Conservation (phyloP, 2,888 invertebrate species). For the Nesidiocoris tenuis region DNA sequence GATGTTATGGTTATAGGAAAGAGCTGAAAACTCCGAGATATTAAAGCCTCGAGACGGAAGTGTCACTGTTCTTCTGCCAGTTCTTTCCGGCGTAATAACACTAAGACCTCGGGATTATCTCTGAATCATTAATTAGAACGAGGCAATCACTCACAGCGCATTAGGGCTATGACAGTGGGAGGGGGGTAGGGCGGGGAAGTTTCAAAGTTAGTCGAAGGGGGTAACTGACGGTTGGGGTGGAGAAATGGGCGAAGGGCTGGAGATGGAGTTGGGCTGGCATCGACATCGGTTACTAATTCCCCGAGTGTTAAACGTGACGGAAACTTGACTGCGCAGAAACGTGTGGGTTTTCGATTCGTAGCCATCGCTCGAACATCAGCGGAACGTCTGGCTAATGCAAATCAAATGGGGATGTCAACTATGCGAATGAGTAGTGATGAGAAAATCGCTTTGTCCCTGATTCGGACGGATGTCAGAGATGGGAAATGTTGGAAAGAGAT, state of each 20-base stretch:
- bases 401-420: no score
- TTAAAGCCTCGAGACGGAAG: background rate
- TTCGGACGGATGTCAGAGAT: no score
- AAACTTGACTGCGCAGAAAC: background rate
- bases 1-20: no score
- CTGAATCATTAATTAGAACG: conserved; percentile 31
- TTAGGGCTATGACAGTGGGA: conserved; percentile 28
- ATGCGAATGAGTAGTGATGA: no score
- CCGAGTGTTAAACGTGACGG: background rate
- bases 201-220: background rate
- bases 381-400: no score
- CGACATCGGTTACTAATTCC: background rate
- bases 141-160: conserved; percentile 32
- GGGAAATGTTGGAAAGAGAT: no score
- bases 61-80: background rate
- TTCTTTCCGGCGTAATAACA: conserved; percentile 18
- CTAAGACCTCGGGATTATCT: conserved; percentile 30
- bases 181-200: background rate
- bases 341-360: no score
- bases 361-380: no score
- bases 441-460: no score
- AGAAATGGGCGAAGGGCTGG: background rate
- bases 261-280: background rate
- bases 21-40: background rate
- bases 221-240: background rate